phyloP scores from a whole-genome alignment of 2,797 vertebrate species.

The Luscinia megarhynchos region DNA sequence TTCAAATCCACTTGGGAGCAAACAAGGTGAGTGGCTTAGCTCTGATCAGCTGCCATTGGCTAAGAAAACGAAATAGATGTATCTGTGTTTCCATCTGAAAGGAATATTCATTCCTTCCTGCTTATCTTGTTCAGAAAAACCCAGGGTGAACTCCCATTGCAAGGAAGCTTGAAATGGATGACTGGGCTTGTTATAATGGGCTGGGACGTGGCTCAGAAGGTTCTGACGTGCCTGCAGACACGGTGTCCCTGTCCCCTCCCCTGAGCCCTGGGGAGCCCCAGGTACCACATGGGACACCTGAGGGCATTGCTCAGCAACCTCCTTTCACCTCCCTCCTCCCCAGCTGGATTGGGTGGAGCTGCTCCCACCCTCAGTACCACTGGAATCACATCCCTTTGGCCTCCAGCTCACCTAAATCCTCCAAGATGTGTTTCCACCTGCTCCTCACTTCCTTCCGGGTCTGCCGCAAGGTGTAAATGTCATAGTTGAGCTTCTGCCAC shows the following conservation, averaged over 20 bases:
- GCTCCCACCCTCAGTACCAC: not conserved
- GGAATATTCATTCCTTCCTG: not conserved
- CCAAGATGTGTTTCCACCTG: slow-evolving; percentile 89
- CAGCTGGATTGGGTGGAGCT: not conserved
- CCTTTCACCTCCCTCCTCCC: not conserved
- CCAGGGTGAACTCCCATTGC: not conserved
- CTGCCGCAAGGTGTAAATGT: slow-evolving; percentile 87
- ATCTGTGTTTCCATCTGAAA: not conserved
- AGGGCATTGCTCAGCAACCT: not conserved
- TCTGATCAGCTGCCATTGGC: not conserved
- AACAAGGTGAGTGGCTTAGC: not conserved
- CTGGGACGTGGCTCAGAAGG: accelerated
- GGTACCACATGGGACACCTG: not conserved
- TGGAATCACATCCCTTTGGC: not conserved
- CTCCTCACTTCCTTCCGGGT: slow-evolving; percentile 84
- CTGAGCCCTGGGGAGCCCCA: not conserved
- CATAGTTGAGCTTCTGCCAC: slow-evolving; percentile 94
- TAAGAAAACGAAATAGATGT: not conserved
- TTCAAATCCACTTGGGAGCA: not conserved
- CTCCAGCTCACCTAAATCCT: slow-evolving; percentile 85
- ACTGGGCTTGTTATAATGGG: not conserved
- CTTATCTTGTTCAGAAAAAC: not conserved
- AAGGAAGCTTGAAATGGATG: not conserved
- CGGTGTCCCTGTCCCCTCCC: accelerated
- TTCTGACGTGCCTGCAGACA: not conserved